phyloP scores from a whole-genome alignment of 2,113 vertebrate genomes.

The Catagonus wagneri region DNA sequence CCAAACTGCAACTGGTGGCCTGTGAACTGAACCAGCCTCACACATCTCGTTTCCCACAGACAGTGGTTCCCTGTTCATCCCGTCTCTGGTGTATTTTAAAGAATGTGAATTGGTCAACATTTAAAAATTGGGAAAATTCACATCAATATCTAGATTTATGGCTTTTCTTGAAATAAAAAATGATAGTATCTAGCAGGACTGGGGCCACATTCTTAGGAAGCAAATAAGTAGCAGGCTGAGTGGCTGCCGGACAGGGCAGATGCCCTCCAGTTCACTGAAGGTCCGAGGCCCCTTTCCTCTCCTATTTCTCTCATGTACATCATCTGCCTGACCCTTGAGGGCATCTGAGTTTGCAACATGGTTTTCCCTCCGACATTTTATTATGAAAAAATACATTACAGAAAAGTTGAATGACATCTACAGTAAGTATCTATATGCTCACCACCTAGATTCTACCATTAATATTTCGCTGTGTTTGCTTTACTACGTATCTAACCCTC shows the following conservation, averaged over 20 bases:
- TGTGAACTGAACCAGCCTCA: not conserved
- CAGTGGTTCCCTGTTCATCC: not conserved
- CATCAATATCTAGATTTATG: not conserved
- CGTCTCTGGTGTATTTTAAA: not conserved
- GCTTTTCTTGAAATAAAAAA: not conserved
- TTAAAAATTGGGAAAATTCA: not conserved
- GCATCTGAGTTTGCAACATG: not conserved
- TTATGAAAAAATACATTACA: not conserved
- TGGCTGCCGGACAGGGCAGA: not conserved
- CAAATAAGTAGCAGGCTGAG: not conserved
- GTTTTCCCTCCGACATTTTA: not conserved
- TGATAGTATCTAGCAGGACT: not conserved
- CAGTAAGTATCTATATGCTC: not conserved
- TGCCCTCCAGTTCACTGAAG: not conserved
- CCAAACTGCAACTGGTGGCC: not conserved
- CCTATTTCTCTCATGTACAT: not conserved
- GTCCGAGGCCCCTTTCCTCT: not conserved
- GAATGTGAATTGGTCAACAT: not conserved
- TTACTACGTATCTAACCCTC: not conserved
- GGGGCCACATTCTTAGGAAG: not conserved
- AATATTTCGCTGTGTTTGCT: not conserved
- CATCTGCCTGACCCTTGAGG: not conserved
- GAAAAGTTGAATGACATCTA: not conserved
- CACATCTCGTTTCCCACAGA: not conserved
- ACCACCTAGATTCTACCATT: not conserved